A percentile compares a stretch with the other conserved stretches of the same genome.
Evolutionary conservation across 2,797 vertebrate species (phyloP).

Genomic region (Perodicticus potto): DNA sequence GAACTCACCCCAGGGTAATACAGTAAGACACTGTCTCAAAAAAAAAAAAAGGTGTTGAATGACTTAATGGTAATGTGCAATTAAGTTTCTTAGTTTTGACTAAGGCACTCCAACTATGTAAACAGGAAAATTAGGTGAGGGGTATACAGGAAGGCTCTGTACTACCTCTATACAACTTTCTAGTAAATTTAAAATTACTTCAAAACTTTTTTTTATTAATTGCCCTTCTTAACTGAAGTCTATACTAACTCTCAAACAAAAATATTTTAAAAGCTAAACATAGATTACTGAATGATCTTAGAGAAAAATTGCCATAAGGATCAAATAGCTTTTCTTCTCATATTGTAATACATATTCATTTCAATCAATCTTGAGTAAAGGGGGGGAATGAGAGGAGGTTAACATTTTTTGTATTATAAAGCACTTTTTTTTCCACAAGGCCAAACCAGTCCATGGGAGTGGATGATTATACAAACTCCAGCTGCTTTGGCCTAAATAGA

Average conservation of each 20-base stretch:
- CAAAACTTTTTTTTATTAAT: neutral
- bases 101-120: neutral
- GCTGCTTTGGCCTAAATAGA: neutral
- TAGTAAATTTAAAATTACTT: neutral
- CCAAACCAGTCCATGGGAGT: neutral
- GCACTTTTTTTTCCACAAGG: neutral
- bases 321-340: neutral
- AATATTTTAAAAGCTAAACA: constrained; percentile 33
- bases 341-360: constrained; percentile 6
- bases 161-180: neutral
- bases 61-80: neutral
- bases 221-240: neutral
- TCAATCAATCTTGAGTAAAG: neutral
- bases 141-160: neutral
- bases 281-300: neutral
- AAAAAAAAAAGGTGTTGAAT: neutral
- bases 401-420: neutral
- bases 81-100: constrained; percentile 38
- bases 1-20: too few relatives aligned
- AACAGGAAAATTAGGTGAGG: constrained; percentile 11
- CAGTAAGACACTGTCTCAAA: too few relatives aligned
- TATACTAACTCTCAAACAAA: constrained; percentile 29
- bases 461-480: neutral
- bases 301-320: neutral
- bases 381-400: neutral